Evolutionary conservation across 2,888 invertebrate species (phyloP), one percentile per base, ranked within the genome.

Genomic region (Ichneumon xanthorius): DNA sequence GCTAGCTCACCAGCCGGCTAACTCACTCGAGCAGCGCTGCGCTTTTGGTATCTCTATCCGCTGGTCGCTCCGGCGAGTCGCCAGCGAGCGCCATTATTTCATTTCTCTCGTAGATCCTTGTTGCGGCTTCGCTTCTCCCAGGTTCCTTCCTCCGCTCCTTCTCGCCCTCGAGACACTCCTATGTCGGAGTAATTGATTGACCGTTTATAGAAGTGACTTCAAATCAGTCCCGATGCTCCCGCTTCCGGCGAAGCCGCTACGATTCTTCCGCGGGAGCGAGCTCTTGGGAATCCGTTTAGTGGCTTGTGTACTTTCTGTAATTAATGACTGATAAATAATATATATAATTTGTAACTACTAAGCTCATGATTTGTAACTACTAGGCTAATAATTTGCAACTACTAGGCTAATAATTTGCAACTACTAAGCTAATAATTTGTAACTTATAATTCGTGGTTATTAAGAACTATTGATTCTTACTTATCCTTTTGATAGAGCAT

Each of bases 41-140:
- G 2, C 71, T 63, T 48, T 22, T 61, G 67, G 58, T 80, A 73
- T 79, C 83, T 71, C 73, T 40, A 79, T 80, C 26, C n/a, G 61
- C 58, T 7, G 40, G 11, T 40, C 11, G 40, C 11, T 40, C 40
- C 40, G 2, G 11, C 61, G 19, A 19, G 58, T n/a, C 37, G 40
- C 40, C n/a, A 26, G 40, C 76, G 19, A n/a, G 16, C 26, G 1
- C 30, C 45, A 19, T 48, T 26, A 37, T 30, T 48, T 63, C 33
- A 9, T 53, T 73, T 26, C 45, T 33, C 67, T 16, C 40, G 37
- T 40, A 19, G 14, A 67, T 26, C 48, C 75, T 30, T n/a, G 19
- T 30, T 48, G 40, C 14, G 4, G 2, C 61, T 75, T 16, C n/a
- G 16, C 22, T 55, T 58, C 53, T 55, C n/a, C 19, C n/a, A n/a